phyloP scores from a whole-genome alignment of 2,113 vertebrate species.

The Dolichotis patagonum region DNA sequence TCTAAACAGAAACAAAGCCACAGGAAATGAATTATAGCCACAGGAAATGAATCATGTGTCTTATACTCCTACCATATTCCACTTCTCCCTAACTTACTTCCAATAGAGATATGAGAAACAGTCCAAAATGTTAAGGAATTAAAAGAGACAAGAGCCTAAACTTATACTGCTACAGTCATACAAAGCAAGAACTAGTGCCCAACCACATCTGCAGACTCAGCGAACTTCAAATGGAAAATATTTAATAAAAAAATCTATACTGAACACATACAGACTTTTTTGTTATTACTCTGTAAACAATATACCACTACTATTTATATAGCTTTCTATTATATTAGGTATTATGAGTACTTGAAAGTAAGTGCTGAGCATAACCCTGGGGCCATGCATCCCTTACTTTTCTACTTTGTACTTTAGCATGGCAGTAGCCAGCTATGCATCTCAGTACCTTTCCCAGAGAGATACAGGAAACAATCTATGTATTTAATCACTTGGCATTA shows the following conservation, averaged over 20 bases:
- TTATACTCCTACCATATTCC: background rate
- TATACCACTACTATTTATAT: background rate
- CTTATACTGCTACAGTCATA: background rate
- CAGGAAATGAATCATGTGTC: background rate
- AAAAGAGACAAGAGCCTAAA: background rate
- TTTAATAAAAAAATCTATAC: background rate
- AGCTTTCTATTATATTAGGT: background rate
- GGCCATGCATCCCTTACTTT: too few species aligned
- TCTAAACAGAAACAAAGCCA: background rate
- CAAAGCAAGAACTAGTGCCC: background rate
- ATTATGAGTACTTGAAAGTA: background rate
- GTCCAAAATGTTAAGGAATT: background rate
- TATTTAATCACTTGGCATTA: too few species aligned
- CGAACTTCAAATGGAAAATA: background rate
- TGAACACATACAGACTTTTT: background rate
- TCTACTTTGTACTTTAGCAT: too few species aligned
- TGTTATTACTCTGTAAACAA: background rate
- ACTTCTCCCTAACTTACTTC: conserved; percentile 7
- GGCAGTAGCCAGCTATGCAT: too few species aligned
- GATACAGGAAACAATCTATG: too few species aligned
- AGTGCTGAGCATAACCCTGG: too few species aligned
- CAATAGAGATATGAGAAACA: conserved; percentile 1
- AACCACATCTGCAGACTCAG: background rate
- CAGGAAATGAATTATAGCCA: background rate
- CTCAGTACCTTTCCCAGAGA: too few species aligned